Conservation (phyloP, 2,888 invertebrate genomes). For the Carabus problematicus region DNA sequence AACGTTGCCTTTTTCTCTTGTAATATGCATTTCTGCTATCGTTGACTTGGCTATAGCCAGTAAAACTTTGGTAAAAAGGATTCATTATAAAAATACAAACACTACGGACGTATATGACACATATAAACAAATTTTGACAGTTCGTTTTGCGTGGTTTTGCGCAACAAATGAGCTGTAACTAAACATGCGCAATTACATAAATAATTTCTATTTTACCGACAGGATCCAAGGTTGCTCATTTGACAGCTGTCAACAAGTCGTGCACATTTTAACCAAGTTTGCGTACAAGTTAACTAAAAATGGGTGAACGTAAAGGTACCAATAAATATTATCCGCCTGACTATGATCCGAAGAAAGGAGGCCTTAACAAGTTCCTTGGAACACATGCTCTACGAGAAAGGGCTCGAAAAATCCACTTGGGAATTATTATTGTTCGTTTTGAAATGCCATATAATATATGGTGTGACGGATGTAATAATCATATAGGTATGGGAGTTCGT, state of each 20-base stretch:
- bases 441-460: conserved; percentile 99
- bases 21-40: conserved; percentile 2
- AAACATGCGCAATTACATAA: too few relatives aligned
- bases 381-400: conserved; percentile 96
- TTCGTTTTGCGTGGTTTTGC: too few relatives aligned
- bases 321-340: conserved; percentile 99
- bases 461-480: conserved; percentile 98
- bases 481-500: conserved; percentile 98
- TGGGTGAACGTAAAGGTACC: conserved; percentile 98
- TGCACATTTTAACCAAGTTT: neutral
- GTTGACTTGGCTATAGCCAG: too few relatives aligned
- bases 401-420: conserved; percentile 93
- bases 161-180: too few relatives aligned
- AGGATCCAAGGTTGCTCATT: neutral
- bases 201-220: too few relatives aligned
- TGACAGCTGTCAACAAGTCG: conserved; percentile 1
- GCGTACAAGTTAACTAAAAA: conserved; percentile 54
- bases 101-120: too few relatives aligned
- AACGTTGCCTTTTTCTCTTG: conserved; percentile 26
- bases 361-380: conserved; percentile 91
- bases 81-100: too few relatives aligned
- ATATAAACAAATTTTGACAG: too few relatives aligned
- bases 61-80: too few relatives aligned
- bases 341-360: conserved; percentile 94
- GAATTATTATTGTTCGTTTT: conserved; percentile 95